Base-by-base conservation (phyloP, 2,888 invertebrate genomes). In the Orthonevra nobilis region DNA sequence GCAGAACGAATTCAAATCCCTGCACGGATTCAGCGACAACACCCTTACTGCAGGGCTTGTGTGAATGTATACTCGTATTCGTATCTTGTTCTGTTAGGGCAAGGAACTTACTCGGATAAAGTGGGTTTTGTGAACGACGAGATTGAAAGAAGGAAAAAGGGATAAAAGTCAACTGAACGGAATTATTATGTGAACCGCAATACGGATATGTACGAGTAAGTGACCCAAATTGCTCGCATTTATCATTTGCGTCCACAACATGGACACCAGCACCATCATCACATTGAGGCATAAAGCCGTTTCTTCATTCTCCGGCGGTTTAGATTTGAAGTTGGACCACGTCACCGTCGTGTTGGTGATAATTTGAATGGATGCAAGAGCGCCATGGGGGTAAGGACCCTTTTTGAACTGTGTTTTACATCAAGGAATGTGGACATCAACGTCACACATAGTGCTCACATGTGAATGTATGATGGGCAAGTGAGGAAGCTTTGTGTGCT, bases 221-320 rank as follows among this genome's bases (percentile, higher is more conserved):
- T 79, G 79, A 79, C 79, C 72, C 73, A 79, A 79, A 79, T 79
- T 79, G 79, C 73, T 73, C 46, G 56, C 79, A 79, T 79, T 79
- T 79, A 79, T 79, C 79, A 79, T 73, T 66, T 73, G 79, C 40
- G 79, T 79, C 79, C 52, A 44, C 44, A 74, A 34, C 63, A 63
- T 63, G 54, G 32, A 66, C 58, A 60, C 54, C 46, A 68, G 23
- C 23, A 5, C 34, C 32, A 46, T 58, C 72, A 56, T 63, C 63
- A 40, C 9, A 19, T 54, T n/a, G n/a, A n/a, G 15, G 36, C 20
- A 26, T 54, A 20, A 52, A 30, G 44, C n/a, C 70, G 36, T 72
- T 48, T 46, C n/a, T n/a, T n/a, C 32, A 46, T 32, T 52, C 15
- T 30, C 48, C 26, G 38, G 34, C 48, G 64, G 52, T 48, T 66